These are phyloP conservation scores for Artibeus lituratus DNA, from an alignment of 2,797 vertebrate genomes.

Conservation along the genomic window DNA sequence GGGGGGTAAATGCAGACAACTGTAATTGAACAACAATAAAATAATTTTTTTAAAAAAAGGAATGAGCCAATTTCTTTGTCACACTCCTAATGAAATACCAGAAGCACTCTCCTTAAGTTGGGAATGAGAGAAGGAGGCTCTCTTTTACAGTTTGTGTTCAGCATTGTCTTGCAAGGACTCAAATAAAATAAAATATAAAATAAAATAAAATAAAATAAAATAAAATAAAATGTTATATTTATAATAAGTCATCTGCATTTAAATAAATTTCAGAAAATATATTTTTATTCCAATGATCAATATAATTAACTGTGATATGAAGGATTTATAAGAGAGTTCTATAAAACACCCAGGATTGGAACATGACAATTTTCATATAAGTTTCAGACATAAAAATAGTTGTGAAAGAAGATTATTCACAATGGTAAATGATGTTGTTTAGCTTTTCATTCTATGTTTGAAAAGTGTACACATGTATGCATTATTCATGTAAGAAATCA, in stretches of 20 bases:
- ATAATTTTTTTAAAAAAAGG: not conserved
- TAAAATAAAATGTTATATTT: not conserved
- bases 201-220: not conserved
- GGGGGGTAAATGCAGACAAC: too few relatives aligned
- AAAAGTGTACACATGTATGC: not conserved
- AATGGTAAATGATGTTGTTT: not conserved
- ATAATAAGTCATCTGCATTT: not conserved
- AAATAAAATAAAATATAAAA: too few relatives aligned
- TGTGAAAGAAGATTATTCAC: not conserved
- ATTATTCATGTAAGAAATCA: not conserved
- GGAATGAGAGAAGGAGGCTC: not conserved
- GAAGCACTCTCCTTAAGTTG: not conserved
- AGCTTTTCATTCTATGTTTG: not conserved
- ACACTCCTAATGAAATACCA: not conserved
- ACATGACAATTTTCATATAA: not conserved
- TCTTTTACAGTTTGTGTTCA: not conserved
- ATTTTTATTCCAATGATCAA: not conserved
- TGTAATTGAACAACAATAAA: too few relatives aligned
- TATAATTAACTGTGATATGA: not conserved
- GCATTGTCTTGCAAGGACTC: not conserved
- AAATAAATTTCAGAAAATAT: not conserved
- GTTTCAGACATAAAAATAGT: not conserved
- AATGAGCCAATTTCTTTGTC: not conserved
- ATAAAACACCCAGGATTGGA: not conserved
- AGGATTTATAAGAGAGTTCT: not conserved